Evolutionary conservation across 2,888 invertebrate species (phyloP), one percentile per base, ranked within the genome.

Genomic region (Eristalis tenax): DNA sequence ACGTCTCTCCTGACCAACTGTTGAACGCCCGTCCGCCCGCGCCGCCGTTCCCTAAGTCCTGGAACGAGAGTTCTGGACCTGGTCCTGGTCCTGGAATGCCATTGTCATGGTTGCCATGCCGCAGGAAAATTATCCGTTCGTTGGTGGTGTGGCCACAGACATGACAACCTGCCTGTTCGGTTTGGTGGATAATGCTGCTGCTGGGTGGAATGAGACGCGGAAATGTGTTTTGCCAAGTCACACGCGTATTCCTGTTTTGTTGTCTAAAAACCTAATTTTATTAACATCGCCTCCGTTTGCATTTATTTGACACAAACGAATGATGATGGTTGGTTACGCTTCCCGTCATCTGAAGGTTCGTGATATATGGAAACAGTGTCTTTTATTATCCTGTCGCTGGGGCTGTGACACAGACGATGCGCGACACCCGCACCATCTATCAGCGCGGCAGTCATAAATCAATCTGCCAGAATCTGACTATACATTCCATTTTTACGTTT

Each of bases 401-500:
- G 11, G 32, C 38, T 75, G 56, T 64, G 74, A 80, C 71, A 74
- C 59, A 73, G 68, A 50, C 77, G 63, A 85, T 77, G 77, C 69
- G 82, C 64, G 69, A 69, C 82, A 77, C 82, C 74, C 82, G 65
- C 73, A 78, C 74, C 85, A 86, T 82, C 85, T 85, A 85, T 85
- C 85, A 82, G 73, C 61, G 59, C 69, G 38, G 59, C 73, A 32
- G 69, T 70, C 82, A 86, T 86, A 86, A 86, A 86, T 86, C 85
- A 86, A 86, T 82, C 85, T 82, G 82, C 82, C 85, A 86, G 28
- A 78, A 86, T 86, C 74, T 78, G 82, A 86, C 82, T 82, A 78
- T 77, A 78, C 77, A 74, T 82, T 61, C 78, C 73, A 76, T 82
- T 86, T 85, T 70, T 78, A 69, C 82, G 73, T 82, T 23, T 69